These are phyloP conservation scores for Xestia c-nigrum DNA, from an alignment of 2,888 invertebrate genomes.

Conservation along the genomic window DNA sequence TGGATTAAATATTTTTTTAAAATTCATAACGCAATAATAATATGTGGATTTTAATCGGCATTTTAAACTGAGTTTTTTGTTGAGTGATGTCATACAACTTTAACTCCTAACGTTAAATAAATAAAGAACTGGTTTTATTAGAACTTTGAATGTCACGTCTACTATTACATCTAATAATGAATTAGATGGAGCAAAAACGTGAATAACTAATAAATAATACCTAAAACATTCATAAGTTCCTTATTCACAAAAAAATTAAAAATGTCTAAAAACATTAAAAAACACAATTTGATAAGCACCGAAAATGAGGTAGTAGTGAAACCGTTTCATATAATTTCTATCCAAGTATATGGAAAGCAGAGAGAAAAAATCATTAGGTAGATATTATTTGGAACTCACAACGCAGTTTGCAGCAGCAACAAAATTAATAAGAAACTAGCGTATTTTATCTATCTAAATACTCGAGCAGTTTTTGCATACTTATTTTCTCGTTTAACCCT, in stretches of 20 bases:
- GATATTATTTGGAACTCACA: conserved; percentile 2
- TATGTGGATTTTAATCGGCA: not conserved
- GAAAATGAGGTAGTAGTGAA: not conserved
- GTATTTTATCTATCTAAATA: not conserved
- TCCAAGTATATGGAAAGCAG: not conserved
- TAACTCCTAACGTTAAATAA: not conserved
- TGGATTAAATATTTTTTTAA: not conserved
- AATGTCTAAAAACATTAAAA: no score
- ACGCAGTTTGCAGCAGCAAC: not conserved
- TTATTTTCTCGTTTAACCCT: not conserved
- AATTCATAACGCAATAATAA: not conserved
- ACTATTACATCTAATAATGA: not conserved
- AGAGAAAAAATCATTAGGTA: not conserved
- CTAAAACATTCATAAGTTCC: not conserved
- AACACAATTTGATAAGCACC: not conserved
- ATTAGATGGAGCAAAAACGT: not conserved
- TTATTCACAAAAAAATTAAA: conserved; percentile 2
- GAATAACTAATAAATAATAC: not conserved
- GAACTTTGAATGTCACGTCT: not conserved
- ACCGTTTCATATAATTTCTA: conserved; percentile 6
- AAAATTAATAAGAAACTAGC: not conserved
- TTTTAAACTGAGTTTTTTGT: not conserved
- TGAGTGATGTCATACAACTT: no score
- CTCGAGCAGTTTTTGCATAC: not conserved
- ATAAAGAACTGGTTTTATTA: not conserved